Evolutionary conservation across 2,113 vertebrate genomes (phyloP).

Genomic region (Struthio camelus): DNA sequence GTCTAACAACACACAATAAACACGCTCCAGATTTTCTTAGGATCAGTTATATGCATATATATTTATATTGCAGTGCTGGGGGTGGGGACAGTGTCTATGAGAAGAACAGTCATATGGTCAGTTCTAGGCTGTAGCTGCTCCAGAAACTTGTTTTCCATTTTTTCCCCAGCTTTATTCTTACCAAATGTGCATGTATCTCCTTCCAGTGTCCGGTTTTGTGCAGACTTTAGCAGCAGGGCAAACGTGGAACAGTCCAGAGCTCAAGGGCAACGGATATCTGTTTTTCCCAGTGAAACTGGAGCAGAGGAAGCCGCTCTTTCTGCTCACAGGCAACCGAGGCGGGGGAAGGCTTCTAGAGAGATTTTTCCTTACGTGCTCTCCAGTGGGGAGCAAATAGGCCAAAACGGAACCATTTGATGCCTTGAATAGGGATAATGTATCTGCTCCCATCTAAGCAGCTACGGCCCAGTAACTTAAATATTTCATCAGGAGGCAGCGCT

Average conservation of each 20-base stretch:
- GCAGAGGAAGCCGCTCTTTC: background rate
- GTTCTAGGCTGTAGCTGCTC: background rate
- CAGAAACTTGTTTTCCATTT: background rate
- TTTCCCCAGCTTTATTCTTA: background rate
- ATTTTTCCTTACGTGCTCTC: background rate
- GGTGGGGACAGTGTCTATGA: background rate
- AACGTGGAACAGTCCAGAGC: background rate
- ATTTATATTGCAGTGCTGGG: background rate
- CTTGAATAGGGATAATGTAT: background rate
- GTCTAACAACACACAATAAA: background rate
- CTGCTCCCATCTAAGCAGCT: background rate
- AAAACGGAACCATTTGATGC: background rate
- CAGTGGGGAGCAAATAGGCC: background rate
- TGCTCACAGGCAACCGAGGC: background rate
- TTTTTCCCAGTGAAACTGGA: background rate
- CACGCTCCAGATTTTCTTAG: background rate
- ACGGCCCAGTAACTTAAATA: background rate
- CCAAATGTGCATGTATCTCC: background rate
- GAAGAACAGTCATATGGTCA: background rate
- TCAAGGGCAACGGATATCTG: background rate
- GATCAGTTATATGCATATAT: background rate
- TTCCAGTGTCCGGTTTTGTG: background rate
- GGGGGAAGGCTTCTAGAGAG: fast-evolving
- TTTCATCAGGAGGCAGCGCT: background rate
- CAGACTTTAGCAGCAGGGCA: background rate